Conservation (phyloP, 2,113 vertebrate genomes). For the Aldabrachelys gigantea region DNA sequence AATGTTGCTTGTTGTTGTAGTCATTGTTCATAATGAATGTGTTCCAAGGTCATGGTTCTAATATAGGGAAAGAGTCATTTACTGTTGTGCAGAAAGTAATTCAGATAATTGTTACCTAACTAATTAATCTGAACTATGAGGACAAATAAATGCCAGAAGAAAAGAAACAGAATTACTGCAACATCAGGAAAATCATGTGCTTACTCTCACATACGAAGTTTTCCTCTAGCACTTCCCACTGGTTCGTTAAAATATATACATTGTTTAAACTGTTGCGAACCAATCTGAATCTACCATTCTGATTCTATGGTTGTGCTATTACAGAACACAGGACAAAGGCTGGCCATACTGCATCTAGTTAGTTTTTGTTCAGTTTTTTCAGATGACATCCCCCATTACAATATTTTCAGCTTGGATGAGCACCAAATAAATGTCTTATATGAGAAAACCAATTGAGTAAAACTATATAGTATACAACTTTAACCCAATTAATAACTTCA, state of each 20-base stretch:
- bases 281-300: not conserved
- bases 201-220: not conserved
- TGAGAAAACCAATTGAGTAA: not conserved
- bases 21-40: conserved; percentile 20
- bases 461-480: not conserved
- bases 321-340: not conserved
- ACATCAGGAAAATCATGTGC: not conserved
- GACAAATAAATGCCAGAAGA: accelerated
- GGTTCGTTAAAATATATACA: not conserved
- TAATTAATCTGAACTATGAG: conserved; percentile 43
- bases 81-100: conserved; percentile 38
- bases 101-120: conserved; percentile 34
- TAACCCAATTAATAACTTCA: not conserved
- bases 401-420: not conserved
- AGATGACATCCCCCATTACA: not conserved
- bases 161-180: conserved; percentile 5
- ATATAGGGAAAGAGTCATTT: conserved; percentile 14
- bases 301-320: not conserved
- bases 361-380: not conserved
- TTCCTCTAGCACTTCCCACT: conserved; percentile 51
- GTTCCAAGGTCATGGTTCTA: not conserved
- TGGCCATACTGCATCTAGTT: not conserved
- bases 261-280: conserved; percentile 10
- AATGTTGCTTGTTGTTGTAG: conserved; percentile 16
- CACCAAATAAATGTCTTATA: not conserved